Evolutionary conservation across 2,888 invertebrate species (phyloP), one percentile per base, ranked within the genome.

Genomic region (Drosophila basisetae): DNA sequence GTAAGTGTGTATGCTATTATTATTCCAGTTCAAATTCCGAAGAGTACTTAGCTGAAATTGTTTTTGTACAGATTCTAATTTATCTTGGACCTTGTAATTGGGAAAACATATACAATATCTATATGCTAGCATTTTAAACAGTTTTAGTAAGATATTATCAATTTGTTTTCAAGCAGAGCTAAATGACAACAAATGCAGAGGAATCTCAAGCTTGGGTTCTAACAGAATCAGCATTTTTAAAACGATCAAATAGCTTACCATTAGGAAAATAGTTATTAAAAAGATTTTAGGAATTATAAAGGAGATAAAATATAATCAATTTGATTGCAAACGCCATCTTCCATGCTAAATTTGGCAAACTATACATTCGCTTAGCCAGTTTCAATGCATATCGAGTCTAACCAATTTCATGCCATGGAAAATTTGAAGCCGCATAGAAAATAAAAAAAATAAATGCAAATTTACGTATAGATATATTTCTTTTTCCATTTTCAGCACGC

Each of bases 391-490:
- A 43, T 22, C 13, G 22, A 30, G 30, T 30, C 30, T 2, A 31
- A 31, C 31, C 31, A 31, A 31, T 31, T 31, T 9, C 31, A 9
- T 31, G 2, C 22, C n/a, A 11, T 5, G 5, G n/a, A 41, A 47
- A 4, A 47, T 47, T 47, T 16, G 7, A 7, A 25, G 2, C 28
- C 5, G 4, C 16, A 49, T 18, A 49, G 10, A 9, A 50, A 10
- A 50, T 5, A 1, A 18, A 11, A 30, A 52, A 52, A 52, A 30
- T 30, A 43, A 55, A 37, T 56, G 31, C 39, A 68, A 33, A 68
- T 56, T 58, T 35, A 30, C 4, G 1, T 35, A 4, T 35, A 35
- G 2, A 35, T 35, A 4, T 4, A 35, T 35, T 13, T 35, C 2
- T 37, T 37, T 37, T 18, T 16, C 37, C 18, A 16, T 37, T 70